Conservation (phyloP, 1,140 invertebrate species). For the Chelonus insularis region DNA sequence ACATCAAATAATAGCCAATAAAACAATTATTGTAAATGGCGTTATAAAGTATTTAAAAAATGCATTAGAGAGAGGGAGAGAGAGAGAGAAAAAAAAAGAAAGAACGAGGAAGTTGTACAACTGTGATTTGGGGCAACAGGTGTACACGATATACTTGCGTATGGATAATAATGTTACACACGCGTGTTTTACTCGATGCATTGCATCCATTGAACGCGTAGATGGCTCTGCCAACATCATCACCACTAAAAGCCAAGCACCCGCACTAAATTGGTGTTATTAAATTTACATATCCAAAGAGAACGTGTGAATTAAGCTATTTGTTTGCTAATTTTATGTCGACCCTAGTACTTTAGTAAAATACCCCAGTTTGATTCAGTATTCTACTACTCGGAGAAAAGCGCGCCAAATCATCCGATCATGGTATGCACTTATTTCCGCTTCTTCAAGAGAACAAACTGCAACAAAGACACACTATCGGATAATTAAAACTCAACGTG, state of each 20-base stretch:
- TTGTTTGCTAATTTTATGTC: constrained; percentile 31
- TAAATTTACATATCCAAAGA: constrained; percentile 31
- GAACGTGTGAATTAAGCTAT: constrained; percentile 30
- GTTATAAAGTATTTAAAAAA: too few species aligned
- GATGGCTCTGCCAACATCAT: neutral
- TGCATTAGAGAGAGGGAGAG: too few species aligned
- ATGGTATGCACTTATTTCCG: constrained; percentile 9
- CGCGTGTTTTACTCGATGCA: constrained; percentile 13
- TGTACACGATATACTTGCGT: constrained; percentile 29
- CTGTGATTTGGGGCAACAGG: constrained; percentile 34
- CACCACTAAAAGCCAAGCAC: neutral
- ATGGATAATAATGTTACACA: constrained; percentile 26
- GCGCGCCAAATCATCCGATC: constrained; percentile 1
- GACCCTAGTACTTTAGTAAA: constrained; percentile 5
- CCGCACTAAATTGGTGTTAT: constrained; percentile 26
- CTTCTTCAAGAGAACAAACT: neutral
- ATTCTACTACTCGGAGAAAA: neutral
- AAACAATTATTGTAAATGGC: too few species aligned
- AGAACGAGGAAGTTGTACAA: neutral
- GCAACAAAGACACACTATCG: constrained; percentile 17
- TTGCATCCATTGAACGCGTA: constrained; percentile 13
- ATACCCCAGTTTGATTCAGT: neutral
- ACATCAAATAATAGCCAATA: too few species aligned
- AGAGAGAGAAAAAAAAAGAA: too few species aligned
- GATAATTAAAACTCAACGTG: constrained; percentile 29